These are phyloP conservation scores for Bagarius yarrelli DNA, from an alignment of 2,113 vertebrate genomes.

Conservation along the genomic window DNA sequence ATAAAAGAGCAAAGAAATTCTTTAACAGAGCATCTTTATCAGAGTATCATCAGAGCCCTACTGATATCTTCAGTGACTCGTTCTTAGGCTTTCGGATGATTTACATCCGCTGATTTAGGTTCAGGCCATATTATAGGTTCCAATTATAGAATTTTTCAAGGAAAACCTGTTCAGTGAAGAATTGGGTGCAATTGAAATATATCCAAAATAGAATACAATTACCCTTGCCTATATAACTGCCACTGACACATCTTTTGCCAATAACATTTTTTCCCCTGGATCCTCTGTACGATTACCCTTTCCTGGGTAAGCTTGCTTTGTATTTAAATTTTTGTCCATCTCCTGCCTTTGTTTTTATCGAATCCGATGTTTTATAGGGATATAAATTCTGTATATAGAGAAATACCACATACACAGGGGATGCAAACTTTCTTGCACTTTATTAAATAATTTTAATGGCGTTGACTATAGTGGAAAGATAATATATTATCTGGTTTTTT, in stretches of 20 bases:
- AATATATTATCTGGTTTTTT: neutral
- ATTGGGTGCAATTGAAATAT: too few species aligned
- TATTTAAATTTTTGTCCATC: neutral
- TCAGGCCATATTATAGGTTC: too few species aligned
- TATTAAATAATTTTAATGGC: neutral
- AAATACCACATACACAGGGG: neutral
- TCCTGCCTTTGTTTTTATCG: neutral
- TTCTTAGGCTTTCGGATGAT: neutral
- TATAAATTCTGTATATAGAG: too few species aligned
- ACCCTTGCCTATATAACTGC: neutral
- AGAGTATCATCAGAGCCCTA: neutral
- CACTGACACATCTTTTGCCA: neutral
- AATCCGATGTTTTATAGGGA: neutral
- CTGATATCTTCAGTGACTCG: neutral
- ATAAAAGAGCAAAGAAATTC: neutral
- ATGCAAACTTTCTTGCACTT: neutral
- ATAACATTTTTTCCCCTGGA: neutral
- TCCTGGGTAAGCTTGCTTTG: neutral
- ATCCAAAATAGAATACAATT: too few species aligned
- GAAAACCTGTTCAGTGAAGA: too few species aligned
- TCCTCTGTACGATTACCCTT: neutral
- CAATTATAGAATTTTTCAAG: too few species aligned
- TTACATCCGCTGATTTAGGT: too few species aligned
- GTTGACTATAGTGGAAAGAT: neutral
- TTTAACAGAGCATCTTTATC: neutral